Evolutionary conservation across 1,140 invertebrate species (phyloP).

Genomic region (Pachyrhynchus sulphureomaculatus): DNA sequence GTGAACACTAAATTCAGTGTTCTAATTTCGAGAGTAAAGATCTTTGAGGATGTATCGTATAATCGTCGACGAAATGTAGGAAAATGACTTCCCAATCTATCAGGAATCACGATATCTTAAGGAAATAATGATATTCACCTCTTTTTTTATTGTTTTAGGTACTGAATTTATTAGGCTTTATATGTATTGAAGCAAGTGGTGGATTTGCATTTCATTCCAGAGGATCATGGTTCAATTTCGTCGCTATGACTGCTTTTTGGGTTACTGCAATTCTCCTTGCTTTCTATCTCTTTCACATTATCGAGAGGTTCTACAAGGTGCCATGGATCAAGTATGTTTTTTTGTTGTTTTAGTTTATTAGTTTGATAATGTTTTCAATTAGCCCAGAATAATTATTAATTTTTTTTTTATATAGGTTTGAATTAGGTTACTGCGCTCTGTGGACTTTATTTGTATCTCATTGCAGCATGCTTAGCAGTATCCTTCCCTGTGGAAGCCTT

Average conservation of each 20-base stretch:
- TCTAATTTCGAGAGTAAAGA: too few relatives aligned
- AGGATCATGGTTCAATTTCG: conserved; percentile 74
- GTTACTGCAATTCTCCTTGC: conserved; percentile 77
- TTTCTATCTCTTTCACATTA: conserved; percentile 82
- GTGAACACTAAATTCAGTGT: too few relatives aligned
- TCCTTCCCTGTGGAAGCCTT: conserved; percentile 58
- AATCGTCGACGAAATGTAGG: too few relatives aligned
- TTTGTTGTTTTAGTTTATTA: neutral
- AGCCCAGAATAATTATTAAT: neutral
- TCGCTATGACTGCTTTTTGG: conserved; percentile 84
- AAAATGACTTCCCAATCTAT: too few relatives aligned
- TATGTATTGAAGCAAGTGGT: conserved; percentile 70
- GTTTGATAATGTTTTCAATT: neutral
- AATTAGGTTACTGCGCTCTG: conserved; percentile 71
- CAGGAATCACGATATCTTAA: too few relatives aligned
- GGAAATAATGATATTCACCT: too few relatives aligned
- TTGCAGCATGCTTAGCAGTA: conserved; percentile 67
- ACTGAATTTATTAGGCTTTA: conserved; percentile 77
- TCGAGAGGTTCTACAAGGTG: conserved; percentile 81
- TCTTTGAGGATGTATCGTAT: too few relatives aligned
- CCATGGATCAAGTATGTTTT: conserved; percentile 73
- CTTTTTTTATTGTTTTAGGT: conserved; percentile 59
- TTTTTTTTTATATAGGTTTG: conserved; percentile 54
- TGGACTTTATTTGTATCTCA: conserved; percentile 70
- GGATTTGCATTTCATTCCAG: conserved; percentile 54